Percentiles rank a stretch among this genome's conserved stretches.
These are phyloP conservation scores for Tetranychus truncatus DNA, from an alignment of 2,888 invertebrate genomes.

Conservation along the genomic window DNA sequence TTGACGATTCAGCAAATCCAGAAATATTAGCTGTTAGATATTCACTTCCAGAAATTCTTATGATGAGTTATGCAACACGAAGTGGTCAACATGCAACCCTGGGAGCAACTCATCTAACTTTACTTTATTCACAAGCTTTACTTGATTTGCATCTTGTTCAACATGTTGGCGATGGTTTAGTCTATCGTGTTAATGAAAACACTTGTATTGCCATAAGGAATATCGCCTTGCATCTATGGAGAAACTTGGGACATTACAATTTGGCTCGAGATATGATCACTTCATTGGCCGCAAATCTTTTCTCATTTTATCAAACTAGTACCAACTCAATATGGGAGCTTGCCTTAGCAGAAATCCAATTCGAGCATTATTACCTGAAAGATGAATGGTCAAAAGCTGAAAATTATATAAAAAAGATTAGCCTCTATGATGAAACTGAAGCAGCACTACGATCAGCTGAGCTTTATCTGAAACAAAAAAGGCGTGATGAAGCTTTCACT, in stretches of 20 bases:
- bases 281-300: slow-evolving; percentile 11
- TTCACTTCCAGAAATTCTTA: slow-evolving; percentile 19
- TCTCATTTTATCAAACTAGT: slow-evolving; percentile 14
- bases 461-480: slow-evolving; percentile 10
- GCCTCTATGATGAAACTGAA: slow-evolving; percentile 14
- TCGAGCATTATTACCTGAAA: slow-evolving; percentile 18
- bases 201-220: slow-evolving; percentile 21
- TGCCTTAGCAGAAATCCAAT: slow-evolving; percentile 21
- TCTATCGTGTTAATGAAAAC: slow-evolving; percentile 20
- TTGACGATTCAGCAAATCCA: slow-evolving; percentile 7
- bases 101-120: slow-evolving; percentile 18
- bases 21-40: slow-evolving; percentile 19
- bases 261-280: slow-evolving; percentile 17
- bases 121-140: slow-evolving; percentile 18
- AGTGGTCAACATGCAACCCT: slow-evolving; percentile 17
- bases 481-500: background rate
- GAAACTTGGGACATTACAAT: slow-evolving; percentile 13
- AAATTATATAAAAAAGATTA: slow-evolving; percentile 16
- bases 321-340: slow-evolving; percentile 16
- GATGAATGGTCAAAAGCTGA: slow-evolving; percentile 18
- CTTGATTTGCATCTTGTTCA: slow-evolving; percentile 21
- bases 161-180: slow-evolving; percentile 17
- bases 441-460: slow-evolving; percentile 14
- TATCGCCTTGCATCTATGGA: slow-evolving; percentile 20
- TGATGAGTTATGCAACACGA: slow-evolving; percentile 15